Conservation (phyloP, 2,113 vertebrate genomes). For the Herpailurus yagouaroundi region DNA sequence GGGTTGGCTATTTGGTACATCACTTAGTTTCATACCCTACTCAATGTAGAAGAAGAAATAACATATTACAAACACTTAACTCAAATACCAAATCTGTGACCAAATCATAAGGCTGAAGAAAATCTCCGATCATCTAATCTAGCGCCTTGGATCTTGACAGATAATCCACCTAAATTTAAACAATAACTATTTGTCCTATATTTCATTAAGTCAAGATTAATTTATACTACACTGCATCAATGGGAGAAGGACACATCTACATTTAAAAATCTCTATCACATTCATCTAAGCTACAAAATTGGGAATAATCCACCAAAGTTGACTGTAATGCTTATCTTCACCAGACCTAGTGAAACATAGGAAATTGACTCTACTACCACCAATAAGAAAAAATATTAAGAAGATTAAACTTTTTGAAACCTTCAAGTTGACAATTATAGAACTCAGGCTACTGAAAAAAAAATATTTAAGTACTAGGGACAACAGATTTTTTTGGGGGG, state of each 20-base stretch:
- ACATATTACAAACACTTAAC: conserved; percentile 64
- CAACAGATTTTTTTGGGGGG: neutral
- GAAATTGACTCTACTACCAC: neutral
- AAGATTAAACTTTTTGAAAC: conserved; percentile 1
- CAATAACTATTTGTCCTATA: neutral
- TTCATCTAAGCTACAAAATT: conserved; percentile 64
- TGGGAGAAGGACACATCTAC: conserved; percentile 49
- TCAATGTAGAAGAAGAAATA: neutral
- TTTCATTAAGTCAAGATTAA: conserved; percentile 64
- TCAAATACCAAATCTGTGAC: conserved; percentile 75
- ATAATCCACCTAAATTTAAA: neutral
- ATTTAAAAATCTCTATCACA: conserved; percentile 77
- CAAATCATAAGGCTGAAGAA: conserved; percentile 59
- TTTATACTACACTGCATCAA: conserved; percentile 76
- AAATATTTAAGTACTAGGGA: neutral
- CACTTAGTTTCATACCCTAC: neutral
- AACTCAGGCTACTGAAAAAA: neutral
- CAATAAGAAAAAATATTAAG: neutral
- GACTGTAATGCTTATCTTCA: conserved; percentile 75
- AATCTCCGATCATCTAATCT: neutral
- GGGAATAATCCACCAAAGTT: conserved; percentile 79
- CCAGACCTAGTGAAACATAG: conserved; percentile 76
- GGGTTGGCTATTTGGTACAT: neutral
- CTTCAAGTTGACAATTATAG: neutral
- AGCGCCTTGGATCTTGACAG: neutral